Base-by-base conservation (phyloP, 2,797 vertebrate genomes). In the Darevskia nairensis region DNA sequence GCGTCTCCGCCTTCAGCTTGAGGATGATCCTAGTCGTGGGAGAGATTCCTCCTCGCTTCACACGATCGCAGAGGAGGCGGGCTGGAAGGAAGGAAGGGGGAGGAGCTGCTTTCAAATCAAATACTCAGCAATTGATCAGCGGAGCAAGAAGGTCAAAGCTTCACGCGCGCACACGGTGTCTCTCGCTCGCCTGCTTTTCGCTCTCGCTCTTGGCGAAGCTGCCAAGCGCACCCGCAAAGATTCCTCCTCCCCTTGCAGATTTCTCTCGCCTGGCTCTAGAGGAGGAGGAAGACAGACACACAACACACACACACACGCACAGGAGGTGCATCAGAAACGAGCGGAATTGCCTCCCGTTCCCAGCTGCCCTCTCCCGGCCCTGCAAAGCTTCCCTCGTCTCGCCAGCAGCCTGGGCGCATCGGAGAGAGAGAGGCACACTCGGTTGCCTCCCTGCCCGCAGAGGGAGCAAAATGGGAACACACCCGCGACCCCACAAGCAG, bases 1-100 rank as follows among this genome's bases (percentile, higher is more conserved):
- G 2, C 21, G 78, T 13, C 91, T 89, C 87, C 55, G 84, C 82
- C 86, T 79, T 83, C 86, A 32, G 50, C 90, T 90, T 15, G 46
- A 55, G 68, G 27, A 69, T 9, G 68, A 69, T 27, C 68, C 11
- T 8, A 55, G 50, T 15, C 50, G 23, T 61, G 17, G 21, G 69
- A 71, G 11, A 29, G 69, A n/a, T n/a, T 29, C 3, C 69, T n/a
- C 32, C 86, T 5, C 55, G 74, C 87, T 93, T 89, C 88, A 66
- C 75, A 17, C 55, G 81, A 68, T 32, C 84, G 8, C 84, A 8
- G n/a, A 50, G 85, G 39, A 80, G 85, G 87, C 29, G 89, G 69
- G 89, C 1, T 17, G 71, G 71, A 2, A 7, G n/a, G 71, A 8
- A 61, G 50, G 5, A 3, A 8, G n/a, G 27, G 17, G 3, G 44